Base-by-base conservation (phyloP, 2,113 vertebrate species). In the Psilopogon haemacephalus region DNA sequence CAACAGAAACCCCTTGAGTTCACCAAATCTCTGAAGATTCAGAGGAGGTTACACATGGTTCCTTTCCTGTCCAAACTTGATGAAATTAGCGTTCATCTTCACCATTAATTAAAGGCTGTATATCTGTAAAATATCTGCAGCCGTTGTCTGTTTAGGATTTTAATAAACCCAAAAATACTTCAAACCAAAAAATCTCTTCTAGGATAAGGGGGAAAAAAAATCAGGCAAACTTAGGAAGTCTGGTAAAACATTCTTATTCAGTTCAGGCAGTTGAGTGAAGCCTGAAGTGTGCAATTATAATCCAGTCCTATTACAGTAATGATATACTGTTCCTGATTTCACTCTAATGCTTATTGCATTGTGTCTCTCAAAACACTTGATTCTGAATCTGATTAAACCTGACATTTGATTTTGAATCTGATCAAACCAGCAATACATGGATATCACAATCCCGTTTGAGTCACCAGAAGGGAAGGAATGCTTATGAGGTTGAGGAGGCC, bases 161-260 rank as follows among this genome's bases (percentile, higher is more conserved):
- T 5, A 15, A 67, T 59, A 38, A 16, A 21, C 18, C 12, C 9
- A 14, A 12, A 19, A 58, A 33, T 18, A 12, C 2, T 18, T 12
- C 6, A 18, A 21, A 0, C 3, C 0, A 3, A 8, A 1, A 12
- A 59, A 60, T 15, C 1, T 0, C 2, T 56, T 54, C 6, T 32
- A 8, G 15, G 28, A 16, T 54, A 16, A 19, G 11, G 38, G 5
- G 30, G 64, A 52, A 9, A 15, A 42, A 81, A 69, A 63, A 55
- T 19, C 5, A 40, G 7, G 2, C 11, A 38, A 81, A 44, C 1
- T 27, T 5, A n/a, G 1, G 26, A 63, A 42, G 52, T 52, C 59
- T 6, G 9, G 3, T 70, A 63, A 59, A 84, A 59, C 6, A 13
- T 67, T 67, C 19, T 27, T 64, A 4, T 35, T 81, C 24, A 81